Percentiles rank a stretch among this genome's conserved stretches.
Conservation (phyloP, 2,113 vertebrate genomes). For the Neolamprologus modestus region DNA sequence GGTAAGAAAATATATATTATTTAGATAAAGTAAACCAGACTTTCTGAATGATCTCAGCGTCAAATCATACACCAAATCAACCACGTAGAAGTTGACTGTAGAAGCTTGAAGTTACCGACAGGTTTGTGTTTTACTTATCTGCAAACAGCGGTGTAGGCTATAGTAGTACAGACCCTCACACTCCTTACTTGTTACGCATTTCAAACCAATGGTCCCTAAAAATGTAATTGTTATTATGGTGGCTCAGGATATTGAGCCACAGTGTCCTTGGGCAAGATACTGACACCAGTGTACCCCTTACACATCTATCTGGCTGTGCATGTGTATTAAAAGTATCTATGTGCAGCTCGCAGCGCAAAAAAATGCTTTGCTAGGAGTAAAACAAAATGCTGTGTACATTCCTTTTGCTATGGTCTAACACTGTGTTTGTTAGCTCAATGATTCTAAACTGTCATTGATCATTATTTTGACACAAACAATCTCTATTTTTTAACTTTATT, state of each 20-base stretch:
- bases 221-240: background rate
- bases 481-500: background rate
- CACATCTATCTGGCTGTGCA: background rate
- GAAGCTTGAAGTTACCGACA: background rate
- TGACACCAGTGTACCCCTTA: background rate
- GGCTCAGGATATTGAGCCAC: accelerated
- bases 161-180: background rate
- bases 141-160: background rate
- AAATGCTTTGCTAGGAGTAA: background rate
- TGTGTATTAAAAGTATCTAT: background rate
- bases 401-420: background rate
- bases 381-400: background rate
- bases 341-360: background rate
- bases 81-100: background rate
- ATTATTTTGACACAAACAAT: background rate
- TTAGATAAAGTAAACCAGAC: background rate
- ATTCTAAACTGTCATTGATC: background rate
- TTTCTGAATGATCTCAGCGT: background rate
- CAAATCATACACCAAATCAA: background rate
- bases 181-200: background rate
- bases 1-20: background rate
- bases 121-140: background rate
- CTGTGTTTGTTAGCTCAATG: background rate
- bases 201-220: background rate
- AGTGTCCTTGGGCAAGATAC: background rate